phyloP scores from a whole-genome alignment of 53 echinoderm and acorn worm genomes.

The Patiria pectinifera region DNA sequence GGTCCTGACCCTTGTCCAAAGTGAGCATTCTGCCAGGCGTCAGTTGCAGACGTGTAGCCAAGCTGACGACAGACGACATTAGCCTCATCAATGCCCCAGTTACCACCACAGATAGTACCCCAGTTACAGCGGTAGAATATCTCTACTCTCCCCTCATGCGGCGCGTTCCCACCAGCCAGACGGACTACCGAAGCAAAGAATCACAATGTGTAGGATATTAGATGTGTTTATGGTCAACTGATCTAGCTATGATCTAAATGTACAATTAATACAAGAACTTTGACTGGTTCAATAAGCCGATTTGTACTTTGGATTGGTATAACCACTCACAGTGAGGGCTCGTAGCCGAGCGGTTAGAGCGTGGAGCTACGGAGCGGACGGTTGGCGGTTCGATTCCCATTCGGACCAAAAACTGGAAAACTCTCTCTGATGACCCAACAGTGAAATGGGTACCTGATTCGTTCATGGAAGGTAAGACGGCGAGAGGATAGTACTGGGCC shows the following conservation, averaged over 20 bases:
- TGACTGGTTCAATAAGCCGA: not conserved
- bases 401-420: too few species aligned
- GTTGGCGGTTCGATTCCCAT: too few species aligned
- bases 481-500: too few species aligned
- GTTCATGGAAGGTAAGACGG: too few species aligned
- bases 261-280: not conserved
- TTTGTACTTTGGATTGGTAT: too few species aligned
- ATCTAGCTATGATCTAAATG: too few species aligned
- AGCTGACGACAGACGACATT: slow-evolving; percentile 18
- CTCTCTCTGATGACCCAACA: too few species aligned
- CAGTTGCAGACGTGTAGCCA: not conserved
- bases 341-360: too few species aligned
- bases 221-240: too few species aligned
- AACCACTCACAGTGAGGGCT: too few species aligned
- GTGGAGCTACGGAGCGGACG: too few species aligned
- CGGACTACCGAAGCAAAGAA: not conserved
- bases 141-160: slow-evolving; percentile 6
- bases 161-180: not conserved
- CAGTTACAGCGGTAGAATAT: not conserved
- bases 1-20: not conserved
- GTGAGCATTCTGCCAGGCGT: not conserved
- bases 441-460: too few species aligned
- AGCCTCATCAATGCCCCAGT: slow-evolving; percentile 1
- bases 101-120: not conserved
- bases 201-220: not conserved